Evolutionary conservation across 2,113 vertebrate genomes (phyloP).

Genomic region (Oreochromis tanganicae): DNA sequence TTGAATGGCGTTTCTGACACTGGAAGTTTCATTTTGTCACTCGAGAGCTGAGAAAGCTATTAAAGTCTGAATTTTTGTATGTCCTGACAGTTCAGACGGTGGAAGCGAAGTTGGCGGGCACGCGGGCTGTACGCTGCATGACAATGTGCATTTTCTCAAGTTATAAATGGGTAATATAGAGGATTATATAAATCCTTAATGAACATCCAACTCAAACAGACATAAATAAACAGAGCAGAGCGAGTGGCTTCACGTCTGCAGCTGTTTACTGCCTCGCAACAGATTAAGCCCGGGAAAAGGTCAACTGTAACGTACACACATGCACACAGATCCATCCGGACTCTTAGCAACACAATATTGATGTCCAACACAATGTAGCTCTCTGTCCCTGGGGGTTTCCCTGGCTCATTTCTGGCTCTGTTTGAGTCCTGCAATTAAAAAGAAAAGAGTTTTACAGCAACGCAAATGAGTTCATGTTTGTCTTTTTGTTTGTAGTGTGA

Average conservation of each 20-base stretch:
- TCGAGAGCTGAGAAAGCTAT: neutral
- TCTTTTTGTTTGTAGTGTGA: neutral
- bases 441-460: neutral
- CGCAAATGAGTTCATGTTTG: neutral
- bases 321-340: neutral
- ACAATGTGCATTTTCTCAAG: neutral
- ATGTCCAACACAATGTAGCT: neutral
- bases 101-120: neutral
- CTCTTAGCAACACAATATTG: slow-evolving; percentile 3
- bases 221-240: neutral
- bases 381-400: neutral
- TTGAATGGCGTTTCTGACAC: neutral
- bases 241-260: neutral
- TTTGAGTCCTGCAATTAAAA: neutral
- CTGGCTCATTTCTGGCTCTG: neutral
- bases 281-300: slow-evolving; percentile 11
- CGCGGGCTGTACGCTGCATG: neutral
- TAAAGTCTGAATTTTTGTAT: neutral
- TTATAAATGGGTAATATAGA: neutral
- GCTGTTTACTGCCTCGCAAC: slow-evolving; percentile 1
- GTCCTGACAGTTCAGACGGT: neutral
- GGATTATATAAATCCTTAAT: neutral
- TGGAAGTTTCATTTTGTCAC: neutral
- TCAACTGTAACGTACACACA: neutral
- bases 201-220: slow-evolving; percentile 1